Evolutionary conservation across 2,797 vertebrate species (phyloP).

Genomic region (Typhlichthys eigenmanni): DNA sequence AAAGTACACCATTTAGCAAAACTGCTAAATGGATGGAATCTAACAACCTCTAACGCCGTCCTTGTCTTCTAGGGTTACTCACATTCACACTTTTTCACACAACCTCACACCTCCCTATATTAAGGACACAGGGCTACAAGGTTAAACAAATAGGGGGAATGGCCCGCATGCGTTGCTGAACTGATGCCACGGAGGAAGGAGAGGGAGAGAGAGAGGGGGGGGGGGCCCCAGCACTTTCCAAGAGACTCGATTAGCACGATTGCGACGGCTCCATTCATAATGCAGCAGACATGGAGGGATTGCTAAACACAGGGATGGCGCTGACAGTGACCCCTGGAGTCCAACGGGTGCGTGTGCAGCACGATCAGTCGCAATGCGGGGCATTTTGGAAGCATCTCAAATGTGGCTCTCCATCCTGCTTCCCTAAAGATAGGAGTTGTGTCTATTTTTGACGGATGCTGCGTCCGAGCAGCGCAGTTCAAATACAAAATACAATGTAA

Average conservation of each 20-base stretch:
- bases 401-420: too few relatives aligned
- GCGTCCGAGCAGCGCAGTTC: too few relatives aligned
- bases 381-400: too few relatives aligned
- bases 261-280: slow-evolving; percentile 39
- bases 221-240: not conserved
- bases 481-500: too few relatives aligned
- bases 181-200: slow-evolving; percentile 1
- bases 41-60: not conserved
- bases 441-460: too few relatives aligned
- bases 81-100: not conserved
- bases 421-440: too few relatives aligned
- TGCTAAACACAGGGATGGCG: slow-evolving; percentile 26
- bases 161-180: slow-evolving; percentile 49
- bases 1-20: too few relatives aligned
- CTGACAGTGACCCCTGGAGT: too few relatives aligned
- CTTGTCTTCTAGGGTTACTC: slow-evolving; percentile 6
- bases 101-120: slow-evolving; percentile 1
- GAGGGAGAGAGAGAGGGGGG: not conserved
- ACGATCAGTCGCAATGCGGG: too few relatives aligned
- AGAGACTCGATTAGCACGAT: slow-evolving; percentile 36
- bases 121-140: slow-evolving; percentile 37
- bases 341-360: too few relatives aligned
- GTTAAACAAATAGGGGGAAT: slow-evolving; percentile 59
- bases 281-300: slow-evolving; percentile 19
- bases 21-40: too few relatives aligned